Percentiles rank a stretch among this genome's conserved stretches.
phyloP scores from a whole-genome alignment of 2,797 vertebrate genomes.

The Malacoctenus gilli region DNA sequence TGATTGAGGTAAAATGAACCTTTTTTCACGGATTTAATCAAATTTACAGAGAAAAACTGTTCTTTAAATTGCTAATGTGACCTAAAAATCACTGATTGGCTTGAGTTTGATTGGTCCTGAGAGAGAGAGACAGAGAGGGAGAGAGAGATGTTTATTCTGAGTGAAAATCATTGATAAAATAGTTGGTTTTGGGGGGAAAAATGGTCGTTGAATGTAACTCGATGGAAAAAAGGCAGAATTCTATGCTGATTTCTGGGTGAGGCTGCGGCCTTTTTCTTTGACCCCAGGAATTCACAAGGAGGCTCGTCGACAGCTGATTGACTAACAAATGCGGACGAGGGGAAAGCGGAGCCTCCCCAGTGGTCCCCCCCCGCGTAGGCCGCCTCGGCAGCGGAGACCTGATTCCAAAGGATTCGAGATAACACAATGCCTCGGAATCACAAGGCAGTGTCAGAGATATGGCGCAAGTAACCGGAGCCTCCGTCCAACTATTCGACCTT shows the following conservation, averaged over 20 bases:
- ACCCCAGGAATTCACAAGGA: slow-evolving; percentile 36
- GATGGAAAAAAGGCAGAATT: slow-evolving; percentile 14
- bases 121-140: no score
- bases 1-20: slow-evolving; percentile 2
- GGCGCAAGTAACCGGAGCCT: slow-evolving; percentile 64
- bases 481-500: slow-evolving; percentile 75
- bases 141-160: no score
- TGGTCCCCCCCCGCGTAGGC: slow-evolving; percentile 40
- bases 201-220: no score
- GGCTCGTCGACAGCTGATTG: slow-evolving; percentile 60
- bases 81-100: no score
- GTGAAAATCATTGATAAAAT: no score
- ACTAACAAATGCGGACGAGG: slow-evolving; percentile 57
- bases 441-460: slow-evolving; percentile 63
- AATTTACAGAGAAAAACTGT: no score
- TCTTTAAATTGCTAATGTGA: no score
- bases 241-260: slow-evolving; percentile 24
- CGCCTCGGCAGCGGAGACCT: slow-evolving; percentile 47
- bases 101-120: no score
- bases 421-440: slow-evolving; percentile 68
- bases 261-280: slow-evolving; percentile 26
- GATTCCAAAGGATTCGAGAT: slow-evolving; percentile 60
- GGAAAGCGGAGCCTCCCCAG: slow-evolving; percentile 62
- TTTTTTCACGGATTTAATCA: no score
- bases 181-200: no score